A percentile compares a stretch with the other conserved stretches of the same genome.
Conservation (phyloP, 1,140 invertebrate genomes). For the Eriosoma lanigerum region DNA sequence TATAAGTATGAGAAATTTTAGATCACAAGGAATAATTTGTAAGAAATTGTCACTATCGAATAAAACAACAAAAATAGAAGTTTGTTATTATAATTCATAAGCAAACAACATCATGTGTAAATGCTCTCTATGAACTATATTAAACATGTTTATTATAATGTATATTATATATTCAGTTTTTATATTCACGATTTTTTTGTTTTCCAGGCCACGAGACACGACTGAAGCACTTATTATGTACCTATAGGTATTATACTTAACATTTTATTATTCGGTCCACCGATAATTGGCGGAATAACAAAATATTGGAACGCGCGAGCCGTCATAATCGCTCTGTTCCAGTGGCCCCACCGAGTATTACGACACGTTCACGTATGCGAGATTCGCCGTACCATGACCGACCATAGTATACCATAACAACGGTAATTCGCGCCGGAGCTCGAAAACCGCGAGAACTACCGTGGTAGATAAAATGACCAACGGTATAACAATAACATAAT, state of each 20-base stretch:
- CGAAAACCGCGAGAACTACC: conserved; percentile 7
- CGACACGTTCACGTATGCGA: not conserved
- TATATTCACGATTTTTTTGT: conserved; percentile 4
- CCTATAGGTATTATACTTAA: not conserved
- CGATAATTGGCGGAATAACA: conserved; percentile 45
- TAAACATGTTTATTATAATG: not conserved
- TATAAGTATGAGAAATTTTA: too few relatives aligned
- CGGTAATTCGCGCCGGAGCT: conserved; percentile 32
- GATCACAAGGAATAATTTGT: too few relatives aligned
- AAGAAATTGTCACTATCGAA: too few relatives aligned
- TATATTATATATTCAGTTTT: not conserved
- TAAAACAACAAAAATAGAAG: too few relatives aligned
- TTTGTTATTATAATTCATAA: too few relatives aligned
- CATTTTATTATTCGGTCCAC: conserved; percentile 18
- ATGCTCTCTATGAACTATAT: too few relatives aligned
- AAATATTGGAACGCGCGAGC: conserved; percentile 44
- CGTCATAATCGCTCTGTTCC: conserved; percentile 21
- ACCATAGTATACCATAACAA: not conserved
- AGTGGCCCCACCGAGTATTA: conserved; percentile 18
- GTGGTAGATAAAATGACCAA: conserved; percentile 3
- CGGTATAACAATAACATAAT: not conserved
- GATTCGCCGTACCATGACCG: conserved; percentile 41
- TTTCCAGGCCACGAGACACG: conserved; percentile 26
- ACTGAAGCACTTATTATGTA: conserved; percentile 19
- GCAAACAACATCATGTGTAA: too few relatives aligned